Evolutionary conservation across 2,113 vertebrate genomes (phyloP).

Genomic region (Piprites chloris): DNA sequence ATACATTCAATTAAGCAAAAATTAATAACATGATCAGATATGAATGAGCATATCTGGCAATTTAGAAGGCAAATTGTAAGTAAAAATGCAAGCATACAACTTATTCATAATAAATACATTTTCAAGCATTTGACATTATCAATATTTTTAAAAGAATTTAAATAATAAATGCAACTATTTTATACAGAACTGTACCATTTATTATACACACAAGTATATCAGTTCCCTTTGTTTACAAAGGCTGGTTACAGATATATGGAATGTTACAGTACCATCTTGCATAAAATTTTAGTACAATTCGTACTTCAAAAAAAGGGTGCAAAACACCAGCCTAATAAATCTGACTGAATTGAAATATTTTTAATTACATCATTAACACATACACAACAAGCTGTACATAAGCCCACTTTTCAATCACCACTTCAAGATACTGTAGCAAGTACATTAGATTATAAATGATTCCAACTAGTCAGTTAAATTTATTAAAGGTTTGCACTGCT

Average conservation of each 20-base stretch:
- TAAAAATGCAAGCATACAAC: conserved; percentile 75
- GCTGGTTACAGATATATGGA: conserved; percentile 94
- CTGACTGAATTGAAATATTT: conserved; percentile 75
- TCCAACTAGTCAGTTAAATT: conserved; percentile 72
- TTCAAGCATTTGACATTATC: conserved; percentile 74
- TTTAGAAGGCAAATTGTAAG: conserved; percentile 70
- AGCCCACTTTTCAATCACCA: conserved; percentile 82
- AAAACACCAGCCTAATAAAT: conserved; percentile 84
- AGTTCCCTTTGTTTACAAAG: conserved; percentile 88
- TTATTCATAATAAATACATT: conserved; percentile 75
- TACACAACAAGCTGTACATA: conserved; percentile 90
- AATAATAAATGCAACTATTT: conserved; percentile 84
- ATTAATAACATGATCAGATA: conserved; percentile 62
- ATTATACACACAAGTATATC: conserved; percentile 92
- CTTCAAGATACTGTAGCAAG: conserved; percentile 76
- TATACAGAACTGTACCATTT: conserved; percentile 95
- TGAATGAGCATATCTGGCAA: conserved; percentile 57
- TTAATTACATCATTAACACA: conserved; percentile 87
- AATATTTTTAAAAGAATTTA: conserved; percentile 73
- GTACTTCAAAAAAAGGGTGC: conserved; percentile 86
- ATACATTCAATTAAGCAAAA: conserved; percentile 72
- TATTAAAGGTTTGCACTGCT: conserved; percentile 66
- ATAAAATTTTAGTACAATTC: conserved; percentile 89
- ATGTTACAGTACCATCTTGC: conserved; percentile 98
- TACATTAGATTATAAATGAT: conserved; percentile 71